Percentiles rank a stretch among this genome's conserved stretches.
phyloP scores from a whole-genome alignment of 2,797 vertebrate species.

The Philypnodon macrostomus region DNA sequence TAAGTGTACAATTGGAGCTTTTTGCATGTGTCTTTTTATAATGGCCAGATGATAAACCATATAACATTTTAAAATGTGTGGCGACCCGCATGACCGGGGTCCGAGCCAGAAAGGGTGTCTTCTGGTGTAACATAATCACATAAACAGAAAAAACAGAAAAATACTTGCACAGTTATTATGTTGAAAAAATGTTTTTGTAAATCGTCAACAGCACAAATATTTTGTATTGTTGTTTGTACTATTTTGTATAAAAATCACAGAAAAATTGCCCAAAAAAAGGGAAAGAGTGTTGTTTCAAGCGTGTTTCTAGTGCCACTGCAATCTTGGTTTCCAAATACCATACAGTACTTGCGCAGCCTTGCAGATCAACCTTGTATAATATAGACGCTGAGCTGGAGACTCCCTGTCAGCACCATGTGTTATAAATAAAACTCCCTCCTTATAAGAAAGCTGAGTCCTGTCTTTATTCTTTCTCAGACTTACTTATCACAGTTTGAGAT shows the following conservation, averaged over 20 bases:
- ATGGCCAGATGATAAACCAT: slow-evolving; percentile 78
- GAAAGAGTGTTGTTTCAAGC: slow-evolving; percentile 80
- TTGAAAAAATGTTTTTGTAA: slow-evolving; percentile 88
- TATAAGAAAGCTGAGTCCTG: slow-evolving; percentile 63
- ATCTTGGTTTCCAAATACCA: slow-evolving; percentile 82
- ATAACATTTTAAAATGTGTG: slow-evolving; percentile 71
- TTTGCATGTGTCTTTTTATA: slow-evolving; percentile 91
- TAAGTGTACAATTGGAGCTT: slow-evolving; percentile 77
- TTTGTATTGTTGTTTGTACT: slow-evolving; percentile 99
- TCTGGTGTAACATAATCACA: slow-evolving; percentile 75
- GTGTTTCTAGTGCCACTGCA: slow-evolving; percentile 89
- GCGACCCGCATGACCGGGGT: slow-evolving; percentile 86
- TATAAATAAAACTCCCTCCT: slow-evolving; percentile 91
- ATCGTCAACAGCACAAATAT: slow-evolving; percentile 97
- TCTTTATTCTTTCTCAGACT: slow-evolving; percentile 46
- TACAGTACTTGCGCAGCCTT: slow-evolving; percentile 82
- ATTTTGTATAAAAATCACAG: slow-evolving; percentile 90
- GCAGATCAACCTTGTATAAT: slow-evolving; percentile 84
- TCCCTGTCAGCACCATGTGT: slow-evolving; percentile 81
- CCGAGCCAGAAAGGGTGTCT: slow-evolving; percentile 70
- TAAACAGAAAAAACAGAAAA: slow-evolving; percentile 64
- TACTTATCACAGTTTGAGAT: too few relatives aligned
- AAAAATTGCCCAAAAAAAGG: slow-evolving; percentile 45
- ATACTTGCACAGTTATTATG: slow-evolving; percentile 77
- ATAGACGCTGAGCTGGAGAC: slow-evolving; percentile 80